Conservation (phyloP, 2,797 vertebrate genomes). For the Acanthopagrus latus region DNA sequence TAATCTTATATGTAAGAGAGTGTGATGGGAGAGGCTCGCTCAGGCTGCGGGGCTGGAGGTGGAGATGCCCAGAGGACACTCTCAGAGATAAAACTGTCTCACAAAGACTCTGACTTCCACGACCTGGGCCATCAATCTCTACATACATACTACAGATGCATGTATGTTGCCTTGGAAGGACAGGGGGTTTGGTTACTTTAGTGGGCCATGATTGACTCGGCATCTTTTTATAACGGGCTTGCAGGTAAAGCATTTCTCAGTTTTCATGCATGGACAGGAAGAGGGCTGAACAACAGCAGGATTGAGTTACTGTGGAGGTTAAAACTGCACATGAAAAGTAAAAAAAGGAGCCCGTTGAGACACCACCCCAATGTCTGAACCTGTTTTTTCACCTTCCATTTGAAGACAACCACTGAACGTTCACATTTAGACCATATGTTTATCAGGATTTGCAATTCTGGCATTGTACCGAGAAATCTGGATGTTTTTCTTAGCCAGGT, state of each 20-base stretch:
- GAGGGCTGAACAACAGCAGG: conserved; percentile 15
- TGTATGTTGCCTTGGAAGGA: conserved; percentile 11
- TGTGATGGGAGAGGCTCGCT: neutral
- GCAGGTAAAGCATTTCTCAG: conserved; percentile 24
- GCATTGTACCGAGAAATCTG: too few relatives aligned
- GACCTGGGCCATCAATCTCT: conserved; percentile 7
- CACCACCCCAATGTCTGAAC: neutral
- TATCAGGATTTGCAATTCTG: too few relatives aligned
- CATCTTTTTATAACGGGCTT: conserved; percentile 20
- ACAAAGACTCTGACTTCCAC: conserved; percentile 32
- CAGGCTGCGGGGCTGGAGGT: neutral
- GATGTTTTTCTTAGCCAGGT: too few relatives aligned
- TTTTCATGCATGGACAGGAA: conserved; percentile 14
- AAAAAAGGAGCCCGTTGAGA: neutral
- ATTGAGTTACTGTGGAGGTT: neutral
- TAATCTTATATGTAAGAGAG: conserved; percentile 21
- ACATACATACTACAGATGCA: neutral
- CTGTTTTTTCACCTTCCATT: too few relatives aligned
- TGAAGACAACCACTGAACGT: too few relatives aligned
- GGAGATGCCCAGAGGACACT: conserved; percentile 33
- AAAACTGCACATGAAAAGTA: neutral
- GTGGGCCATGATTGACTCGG: neutral
- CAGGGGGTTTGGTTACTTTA: conserved; percentile 10
- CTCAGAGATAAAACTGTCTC: conserved; percentile 46
- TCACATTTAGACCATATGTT: too few relatives aligned